Percentiles rank a stretch among this genome's conserved stretches.
phyloP scores from a whole-genome alignment of 2,797 vertebrate genomes.

The Otus scops region DNA sequence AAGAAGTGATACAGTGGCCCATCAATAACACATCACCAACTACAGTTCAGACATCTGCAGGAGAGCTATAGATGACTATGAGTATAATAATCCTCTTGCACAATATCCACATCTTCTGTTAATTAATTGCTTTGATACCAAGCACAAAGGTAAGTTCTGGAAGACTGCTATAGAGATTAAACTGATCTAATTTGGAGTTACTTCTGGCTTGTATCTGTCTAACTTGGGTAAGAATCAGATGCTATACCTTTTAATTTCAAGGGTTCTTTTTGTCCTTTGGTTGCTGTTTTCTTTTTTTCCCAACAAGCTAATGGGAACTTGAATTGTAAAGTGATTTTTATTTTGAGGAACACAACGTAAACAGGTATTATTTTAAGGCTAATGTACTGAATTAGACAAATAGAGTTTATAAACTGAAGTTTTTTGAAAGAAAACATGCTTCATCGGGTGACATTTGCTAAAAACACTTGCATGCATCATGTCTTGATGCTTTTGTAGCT shows the following conservation, averaged over 20 bases:
- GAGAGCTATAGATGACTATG: neutral
- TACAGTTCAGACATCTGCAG: neutral
- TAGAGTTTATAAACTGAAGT: constrained; percentile 12
- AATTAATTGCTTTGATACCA: neutral
- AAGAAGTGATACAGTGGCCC: neutral
- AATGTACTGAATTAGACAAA: constrained; percentile 4
- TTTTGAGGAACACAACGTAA: constrained; percentile 35
- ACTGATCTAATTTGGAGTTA: neutral
- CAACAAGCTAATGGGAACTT: neutral
- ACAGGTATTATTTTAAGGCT: constrained; percentile 35
- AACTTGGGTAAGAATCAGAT: neutral
- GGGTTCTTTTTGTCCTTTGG: neutral
- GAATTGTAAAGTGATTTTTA: constrained; percentile 21
- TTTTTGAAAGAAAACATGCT: constrained; percentile 41
- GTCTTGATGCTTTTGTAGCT: neutral
- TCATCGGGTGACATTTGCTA: neutral
- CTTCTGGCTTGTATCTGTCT: neutral
- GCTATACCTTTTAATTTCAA: neutral
- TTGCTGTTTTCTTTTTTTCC: neutral
- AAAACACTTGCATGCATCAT: neutral
- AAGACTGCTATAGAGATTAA: neutral
- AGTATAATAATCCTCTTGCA: neutral
- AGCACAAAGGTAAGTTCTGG: neutral
- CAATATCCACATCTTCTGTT: neutral
- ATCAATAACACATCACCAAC: neutral